A percentile compares a stretch with the other conserved stretches of the same genome.
phyloP scores from a whole-genome alignment of 2,888 invertebrate genomes.

The Sinelater perroti region DNA sequence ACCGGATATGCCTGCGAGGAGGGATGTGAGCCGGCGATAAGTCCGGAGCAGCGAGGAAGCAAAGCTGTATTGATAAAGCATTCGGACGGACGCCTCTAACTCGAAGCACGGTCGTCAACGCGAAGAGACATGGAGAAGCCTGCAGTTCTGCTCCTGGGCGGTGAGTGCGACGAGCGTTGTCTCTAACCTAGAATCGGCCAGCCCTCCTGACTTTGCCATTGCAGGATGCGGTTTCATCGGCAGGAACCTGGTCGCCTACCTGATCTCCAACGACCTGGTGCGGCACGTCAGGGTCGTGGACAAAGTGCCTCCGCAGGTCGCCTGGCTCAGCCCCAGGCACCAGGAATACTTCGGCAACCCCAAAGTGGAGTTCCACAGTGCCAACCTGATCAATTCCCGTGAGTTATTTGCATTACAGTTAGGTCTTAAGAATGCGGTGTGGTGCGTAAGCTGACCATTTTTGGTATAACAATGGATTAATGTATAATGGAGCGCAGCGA shows the following conservation, averaged over 20 bases:
- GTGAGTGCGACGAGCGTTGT: conserved; percentile 38
- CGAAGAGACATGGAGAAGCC: conserved; percentile 52
- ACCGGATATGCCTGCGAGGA: conserved; percentile 29
- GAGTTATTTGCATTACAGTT: too few relatives aligned
- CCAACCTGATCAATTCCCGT: conserved; percentile 90
- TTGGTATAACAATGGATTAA: too few relatives aligned
- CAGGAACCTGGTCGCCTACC: conserved; percentile 83
- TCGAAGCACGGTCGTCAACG: too few relatives aligned
- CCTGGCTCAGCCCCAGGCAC: conserved; percentile 84
- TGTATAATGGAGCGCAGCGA: too few relatives aligned
- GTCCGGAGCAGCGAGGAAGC: conserved; percentile 27
- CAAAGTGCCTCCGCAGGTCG: conserved; percentile 93
- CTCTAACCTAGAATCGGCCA: conserved; percentile 24
- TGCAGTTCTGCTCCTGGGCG: conserved; percentile 51
- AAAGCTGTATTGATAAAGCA: conserved; percentile 27
- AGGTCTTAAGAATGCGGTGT: too few relatives aligned
- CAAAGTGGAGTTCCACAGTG: conserved; percentile 87
- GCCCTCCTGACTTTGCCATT: too few relatives aligned
- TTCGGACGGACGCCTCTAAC: conserved; percentile 14
- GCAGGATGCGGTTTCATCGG: conserved; percentile 95
- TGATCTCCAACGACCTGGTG: conserved; percentile 80
- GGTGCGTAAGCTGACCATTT: too few relatives aligned
- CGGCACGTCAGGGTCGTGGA: conserved; percentile 83
- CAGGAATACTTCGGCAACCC: conserved; percentile 76
- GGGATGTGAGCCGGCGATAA: conserved; percentile 37